A percentile compares a stretch with the other conserved stretches of the same genome.
Evolutionary conservation across 2,888 invertebrate species (phyloP).

Genomic region (Podotricha telesiphe): DNA sequence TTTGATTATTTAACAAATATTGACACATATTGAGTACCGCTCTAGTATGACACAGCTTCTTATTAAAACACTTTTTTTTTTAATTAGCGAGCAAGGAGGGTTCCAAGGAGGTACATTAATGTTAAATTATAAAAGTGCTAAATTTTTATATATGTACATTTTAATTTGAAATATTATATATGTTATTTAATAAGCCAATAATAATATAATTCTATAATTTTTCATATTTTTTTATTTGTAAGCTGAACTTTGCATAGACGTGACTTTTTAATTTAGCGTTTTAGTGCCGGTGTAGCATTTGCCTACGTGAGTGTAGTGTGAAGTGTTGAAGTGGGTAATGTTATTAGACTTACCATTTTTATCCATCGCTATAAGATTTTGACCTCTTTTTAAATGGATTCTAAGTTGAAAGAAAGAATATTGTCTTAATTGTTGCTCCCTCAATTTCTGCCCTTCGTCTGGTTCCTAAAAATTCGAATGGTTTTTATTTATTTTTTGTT

Average conservation of each 20-base stretch:
- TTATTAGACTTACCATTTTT: conserved; percentile 90
- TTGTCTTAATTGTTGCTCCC: conserved; percentile 90
- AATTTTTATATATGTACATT: too few relatives aligned
- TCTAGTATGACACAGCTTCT: too few relatives aligned
- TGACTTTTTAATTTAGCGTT: conserved; percentile 22
- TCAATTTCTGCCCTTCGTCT: conserved; percentile 87
- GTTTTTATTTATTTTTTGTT: not conserved
- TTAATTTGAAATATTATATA: too few relatives aligned
- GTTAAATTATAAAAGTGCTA: too few relatives aligned
- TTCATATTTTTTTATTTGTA: not conserved
- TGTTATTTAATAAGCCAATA: not conserved
- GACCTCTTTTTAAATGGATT: conserved; percentile 93
- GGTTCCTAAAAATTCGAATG: conserved; percentile 74
- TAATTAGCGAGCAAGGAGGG: too few relatives aligned
- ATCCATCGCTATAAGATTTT: conserved; percentile 96
- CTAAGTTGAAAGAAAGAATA: conserved; percentile 96
- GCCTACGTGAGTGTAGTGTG: conserved; percentile 42
- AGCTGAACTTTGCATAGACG: conserved; percentile 5
- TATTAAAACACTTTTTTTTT: too few relatives aligned
- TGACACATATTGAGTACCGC: too few relatives aligned
- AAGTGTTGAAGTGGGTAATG: conserved; percentile 38
- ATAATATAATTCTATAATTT: not conserved
- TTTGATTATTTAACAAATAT: too few relatives aligned
- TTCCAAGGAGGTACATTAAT: too few relatives aligned
- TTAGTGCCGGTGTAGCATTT: conserved; percentile 40